These are phyloP conservation scores for Biston betularia DNA, from an alignment of 2,888 invertebrate genomes.

Conservation along the genomic window DNA sequence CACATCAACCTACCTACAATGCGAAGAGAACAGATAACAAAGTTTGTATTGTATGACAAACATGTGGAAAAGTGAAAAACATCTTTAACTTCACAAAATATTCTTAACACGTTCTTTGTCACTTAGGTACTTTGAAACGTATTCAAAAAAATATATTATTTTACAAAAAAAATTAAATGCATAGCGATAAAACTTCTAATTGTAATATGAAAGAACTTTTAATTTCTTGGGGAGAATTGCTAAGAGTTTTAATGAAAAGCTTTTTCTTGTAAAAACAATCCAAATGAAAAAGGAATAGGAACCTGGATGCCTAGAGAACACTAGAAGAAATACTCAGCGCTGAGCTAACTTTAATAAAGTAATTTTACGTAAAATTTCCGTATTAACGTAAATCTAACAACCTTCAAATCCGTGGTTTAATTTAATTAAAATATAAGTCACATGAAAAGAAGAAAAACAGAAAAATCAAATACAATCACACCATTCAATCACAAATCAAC, in stretches of 20 bases:
- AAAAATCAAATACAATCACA: too few species aligned
- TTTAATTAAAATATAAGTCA: slow-evolving; percentile 3
- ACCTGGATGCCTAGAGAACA: slow-evolving; percentile 16
- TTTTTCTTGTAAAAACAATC: slow-evolving; percentile 56
- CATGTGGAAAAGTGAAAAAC: too few species aligned
- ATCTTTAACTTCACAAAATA: too few species aligned
- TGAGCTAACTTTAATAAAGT: slow-evolving; percentile 38
- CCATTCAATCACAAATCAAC: too few species aligned
- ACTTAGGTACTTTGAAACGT: slow-evolving; percentile 10
- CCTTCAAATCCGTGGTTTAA: slow-evolving; percentile 8
- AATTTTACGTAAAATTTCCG: slow-evolving; percentile 40
- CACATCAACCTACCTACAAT: too few species aligned
- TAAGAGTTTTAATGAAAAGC: slow-evolving; percentile 47
- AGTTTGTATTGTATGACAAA: too few species aligned
- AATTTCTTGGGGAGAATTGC: slow-evolving; percentile 34
- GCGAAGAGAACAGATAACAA: too few species aligned
- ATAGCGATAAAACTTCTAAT: slow-evolving; percentile 22
- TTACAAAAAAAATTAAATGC: slow-evolving; percentile 12
- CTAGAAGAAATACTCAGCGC: slow-evolving; percentile 40
- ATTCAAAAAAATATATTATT: too few species aligned
- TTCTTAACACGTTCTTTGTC: not conserved
- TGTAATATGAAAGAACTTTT: slow-evolving; percentile 45
- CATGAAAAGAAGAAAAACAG: too few species aligned
- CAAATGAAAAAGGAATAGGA: slow-evolving; percentile 44
- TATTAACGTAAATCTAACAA: not conserved